Evolutionary conservation across 2,113 vertebrate genomes (phyloP).

Genomic region (Uria aalge): DNA sequence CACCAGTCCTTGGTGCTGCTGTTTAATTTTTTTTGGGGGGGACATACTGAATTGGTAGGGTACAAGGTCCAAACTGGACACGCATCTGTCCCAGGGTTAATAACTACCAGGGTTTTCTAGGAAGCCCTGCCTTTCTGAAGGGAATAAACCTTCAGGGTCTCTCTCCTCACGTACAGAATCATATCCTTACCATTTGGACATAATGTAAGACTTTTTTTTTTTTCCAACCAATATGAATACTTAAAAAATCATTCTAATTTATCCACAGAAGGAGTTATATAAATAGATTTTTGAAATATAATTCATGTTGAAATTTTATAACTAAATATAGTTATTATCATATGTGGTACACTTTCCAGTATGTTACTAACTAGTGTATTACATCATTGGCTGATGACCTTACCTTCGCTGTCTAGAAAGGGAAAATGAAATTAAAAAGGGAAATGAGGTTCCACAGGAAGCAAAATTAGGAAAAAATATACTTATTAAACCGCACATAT

Average conservation of each 20-base stretch:
- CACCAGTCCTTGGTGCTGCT: neutral
- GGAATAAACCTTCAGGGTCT: neutral
- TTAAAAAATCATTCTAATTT: neutral
- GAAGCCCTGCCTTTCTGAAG: neutral
- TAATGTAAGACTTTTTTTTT: neutral
- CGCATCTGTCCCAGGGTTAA: neutral
- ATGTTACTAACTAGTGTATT: neutral
- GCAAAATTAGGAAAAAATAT: neutral
- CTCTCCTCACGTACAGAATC: neutral
- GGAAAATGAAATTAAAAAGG: neutral
- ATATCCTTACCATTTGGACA: neutral
- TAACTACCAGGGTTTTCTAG: neutral
- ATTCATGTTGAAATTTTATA: neutral
- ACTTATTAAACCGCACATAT: neutral
- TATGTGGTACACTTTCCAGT: neutral
- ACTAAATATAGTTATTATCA: neutral
- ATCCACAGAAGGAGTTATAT: neutral
- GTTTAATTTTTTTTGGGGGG: neutral
- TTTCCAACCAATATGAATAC: neutral
- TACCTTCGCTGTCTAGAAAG: neutral
- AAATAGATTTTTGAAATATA: neutral
- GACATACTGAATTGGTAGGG: neutral
- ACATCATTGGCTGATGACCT: neutral
- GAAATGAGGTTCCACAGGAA: slow-evolving; percentile 5
- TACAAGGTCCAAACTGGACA: neutral